phyloP scores from a whole-genome alignment of 2,888 invertebrate species.

The Anagyrus pseudococci region DNA sequence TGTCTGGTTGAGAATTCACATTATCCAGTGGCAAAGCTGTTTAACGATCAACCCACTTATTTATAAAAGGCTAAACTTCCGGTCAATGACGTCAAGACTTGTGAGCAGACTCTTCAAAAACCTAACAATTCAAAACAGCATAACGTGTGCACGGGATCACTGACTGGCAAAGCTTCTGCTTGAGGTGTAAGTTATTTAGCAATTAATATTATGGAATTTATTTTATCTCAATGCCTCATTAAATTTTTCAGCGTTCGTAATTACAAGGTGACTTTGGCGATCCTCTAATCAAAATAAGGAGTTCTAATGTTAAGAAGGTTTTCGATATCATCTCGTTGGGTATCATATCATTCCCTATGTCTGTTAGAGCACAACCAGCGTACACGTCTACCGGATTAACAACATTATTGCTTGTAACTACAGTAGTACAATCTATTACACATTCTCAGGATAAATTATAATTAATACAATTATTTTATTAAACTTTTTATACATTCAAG shows the following conservation, averaged over 20 bases:
- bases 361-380: slow-evolving; percentile 59
- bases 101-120: slow-evolving; percentile 43
- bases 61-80: slow-evolving; percentile 53
- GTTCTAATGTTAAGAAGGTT: slow-evolving; percentile 72
- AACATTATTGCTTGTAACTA: slow-evolving; percentile 15
- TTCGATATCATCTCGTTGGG: slow-evolving; percentile 65
- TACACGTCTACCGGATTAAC: slow-evolving; percentile 60
- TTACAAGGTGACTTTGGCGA: slow-evolving; percentile 67
- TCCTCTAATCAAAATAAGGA: slow-evolving; percentile 59
- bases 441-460: too few species aligned
- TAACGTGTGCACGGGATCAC: slow-evolving; percentile 50
- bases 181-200: slow-evolving; percentile 45
- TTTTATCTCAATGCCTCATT: too few species aligned
- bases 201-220: not conserved
- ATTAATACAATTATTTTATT: too few species aligned
- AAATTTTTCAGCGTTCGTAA: slow-evolving; percentile 34
- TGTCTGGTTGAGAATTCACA: slow-evolving; percentile 64
- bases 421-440: too few species aligned
- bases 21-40: slow-evolving; percentile 42
- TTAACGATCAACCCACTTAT: slow-evolving; percentile 43
- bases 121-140: slow-evolving; percentile 44
- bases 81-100: slow-evolving; percentile 46
- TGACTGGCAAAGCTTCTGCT: slow-evolving; percentile 42
- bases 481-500: too few species aligned
- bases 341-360: slow-evolving; percentile 60